Evolutionary conservation across 2,888 invertebrate species (phyloP).

Genomic region (Noctuana brunneofusca): DNA sequence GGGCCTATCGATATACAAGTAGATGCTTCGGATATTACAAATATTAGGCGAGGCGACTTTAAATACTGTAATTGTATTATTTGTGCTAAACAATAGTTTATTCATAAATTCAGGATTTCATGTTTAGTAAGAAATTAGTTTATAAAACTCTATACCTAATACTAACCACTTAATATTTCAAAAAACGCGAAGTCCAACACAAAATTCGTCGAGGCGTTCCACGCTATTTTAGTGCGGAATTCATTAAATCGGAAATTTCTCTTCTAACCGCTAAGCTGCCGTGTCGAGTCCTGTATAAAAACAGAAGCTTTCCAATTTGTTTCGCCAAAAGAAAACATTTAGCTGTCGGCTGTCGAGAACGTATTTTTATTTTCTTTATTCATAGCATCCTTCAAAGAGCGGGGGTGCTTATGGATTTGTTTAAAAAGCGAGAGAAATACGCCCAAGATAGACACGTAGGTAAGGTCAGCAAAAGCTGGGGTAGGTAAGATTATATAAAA

Average conservation of each 20-base stretch:
- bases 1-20: no score
- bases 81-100: not conserved
- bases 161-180: no score
- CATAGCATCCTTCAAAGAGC: conserved; percentile 40
- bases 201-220: no score
- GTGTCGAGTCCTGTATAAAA: conserved; percentile 46
- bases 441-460: conserved; percentile 6
- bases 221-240: conserved; percentile 14
- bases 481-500: no score
- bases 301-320: conserved; percentile 65
- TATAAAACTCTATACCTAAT: no score
- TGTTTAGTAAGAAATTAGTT: no score
- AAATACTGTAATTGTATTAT: not conserved
- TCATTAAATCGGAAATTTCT: conserved; percentile 33
- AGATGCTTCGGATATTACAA: conserved; percentile 2
- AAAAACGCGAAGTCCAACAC: no score
- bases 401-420: conserved; percentile 40
- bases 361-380: conserved; percentile 51
- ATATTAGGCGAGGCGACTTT: not conserved
- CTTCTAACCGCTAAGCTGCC: conserved; percentile 34
- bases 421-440: conserved; percentile 32
- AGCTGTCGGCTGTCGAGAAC: conserved; percentile 50
- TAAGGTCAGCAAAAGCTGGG: no score
- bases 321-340: conserved; percentile 60
- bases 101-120: not conserved